Evolutionary conservation across 2,113 vertebrate genomes (phyloP).

Genomic region (Zosterops hypoxanthus): DNA sequence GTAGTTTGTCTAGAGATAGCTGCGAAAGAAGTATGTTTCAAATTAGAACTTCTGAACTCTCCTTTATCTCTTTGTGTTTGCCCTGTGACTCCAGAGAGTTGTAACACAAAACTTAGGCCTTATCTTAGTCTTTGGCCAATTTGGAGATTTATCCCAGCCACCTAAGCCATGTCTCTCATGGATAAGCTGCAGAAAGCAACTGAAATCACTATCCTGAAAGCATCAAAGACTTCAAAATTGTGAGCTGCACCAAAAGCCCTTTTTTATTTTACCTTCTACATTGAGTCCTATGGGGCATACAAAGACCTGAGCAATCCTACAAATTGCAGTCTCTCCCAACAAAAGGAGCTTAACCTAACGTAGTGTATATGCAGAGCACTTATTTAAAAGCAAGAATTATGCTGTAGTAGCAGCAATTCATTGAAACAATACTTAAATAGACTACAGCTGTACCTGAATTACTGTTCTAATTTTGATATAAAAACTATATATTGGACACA

Average conservation of each 20-base stretch:
- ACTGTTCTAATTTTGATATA: neutral
- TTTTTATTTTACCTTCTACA: neutral
- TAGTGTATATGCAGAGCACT: neutral
- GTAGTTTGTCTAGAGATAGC: neutral
- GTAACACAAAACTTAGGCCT: neutral
- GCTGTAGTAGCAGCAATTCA: neutral
- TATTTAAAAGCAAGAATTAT: neutral
- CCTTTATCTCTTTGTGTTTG: neutral
- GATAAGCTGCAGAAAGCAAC: neutral
- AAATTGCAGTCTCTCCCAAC: neutral
- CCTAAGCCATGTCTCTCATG: neutral
- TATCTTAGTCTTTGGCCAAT: neutral
- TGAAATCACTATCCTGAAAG: neutral
- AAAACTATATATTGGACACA: neutral
- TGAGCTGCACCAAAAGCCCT: neutral
- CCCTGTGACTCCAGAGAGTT: neutral
- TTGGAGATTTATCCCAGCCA: neutral
- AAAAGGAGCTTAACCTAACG: neutral
- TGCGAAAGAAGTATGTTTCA: neutral
- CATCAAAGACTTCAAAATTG: neutral
- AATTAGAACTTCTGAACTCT: neutral
- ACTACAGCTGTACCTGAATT: neutral
- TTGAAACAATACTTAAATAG: neutral
- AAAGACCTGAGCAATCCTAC: neutral
- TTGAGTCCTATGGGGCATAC: neutral